phyloP scores from a whole-genome alignment of 2,797 vertebrate genomes.

The Ptychobarbus kaznakovi region DNA sequence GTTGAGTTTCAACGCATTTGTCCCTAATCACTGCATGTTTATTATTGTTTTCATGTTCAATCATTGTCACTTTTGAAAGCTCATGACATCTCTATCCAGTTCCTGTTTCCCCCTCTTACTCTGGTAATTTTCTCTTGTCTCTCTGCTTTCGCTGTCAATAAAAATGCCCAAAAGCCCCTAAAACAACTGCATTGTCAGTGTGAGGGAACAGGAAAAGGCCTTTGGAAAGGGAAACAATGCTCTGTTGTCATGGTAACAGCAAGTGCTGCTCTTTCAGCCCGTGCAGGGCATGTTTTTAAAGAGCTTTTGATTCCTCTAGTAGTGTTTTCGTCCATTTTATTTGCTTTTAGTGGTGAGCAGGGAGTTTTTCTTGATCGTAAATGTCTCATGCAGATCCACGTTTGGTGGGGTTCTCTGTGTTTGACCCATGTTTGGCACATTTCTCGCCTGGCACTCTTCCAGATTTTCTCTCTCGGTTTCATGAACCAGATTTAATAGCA shows the following conservation, averaged over 20 bases:
- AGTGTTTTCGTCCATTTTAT: constrained; percentile 17
- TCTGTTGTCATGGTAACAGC: constrained; percentile 14
- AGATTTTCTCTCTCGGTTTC: constrained; percentile 8
- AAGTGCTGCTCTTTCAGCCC: constrained; percentile 11
- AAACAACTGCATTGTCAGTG: constrained; percentile 1
- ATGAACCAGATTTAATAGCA: constrained; percentile 10
- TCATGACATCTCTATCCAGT: not conserved
- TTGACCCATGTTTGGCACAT: not conserved
- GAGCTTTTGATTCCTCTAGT: constrained; percentile 5
- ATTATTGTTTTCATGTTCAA: not conserved
- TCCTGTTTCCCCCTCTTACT: not conserved
- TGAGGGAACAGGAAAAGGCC: not conserved
- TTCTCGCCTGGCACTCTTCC: not conserved
- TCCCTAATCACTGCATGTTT: not conserved
- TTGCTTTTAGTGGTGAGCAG: constrained; percentile 24
- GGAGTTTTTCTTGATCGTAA: constrained; percentile 5
- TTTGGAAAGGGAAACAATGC: not conserved
- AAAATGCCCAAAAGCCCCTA: not conserved
- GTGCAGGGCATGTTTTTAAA: constrained; percentile 22
- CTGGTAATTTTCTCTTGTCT: not conserved
- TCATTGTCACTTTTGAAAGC: not conserved
- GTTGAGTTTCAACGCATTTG: not conserved
- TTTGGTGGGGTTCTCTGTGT: not conserved
- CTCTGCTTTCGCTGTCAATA: constrained; percentile 10
- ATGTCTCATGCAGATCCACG: not conserved